Percentiles rank a stretch among this genome's conserved stretches.
These are phyloP conservation scores for Trichogramma pretiosum DNA, from an alignment of 1,140 invertebrate species.

Conservation along the genomic window DNA sequence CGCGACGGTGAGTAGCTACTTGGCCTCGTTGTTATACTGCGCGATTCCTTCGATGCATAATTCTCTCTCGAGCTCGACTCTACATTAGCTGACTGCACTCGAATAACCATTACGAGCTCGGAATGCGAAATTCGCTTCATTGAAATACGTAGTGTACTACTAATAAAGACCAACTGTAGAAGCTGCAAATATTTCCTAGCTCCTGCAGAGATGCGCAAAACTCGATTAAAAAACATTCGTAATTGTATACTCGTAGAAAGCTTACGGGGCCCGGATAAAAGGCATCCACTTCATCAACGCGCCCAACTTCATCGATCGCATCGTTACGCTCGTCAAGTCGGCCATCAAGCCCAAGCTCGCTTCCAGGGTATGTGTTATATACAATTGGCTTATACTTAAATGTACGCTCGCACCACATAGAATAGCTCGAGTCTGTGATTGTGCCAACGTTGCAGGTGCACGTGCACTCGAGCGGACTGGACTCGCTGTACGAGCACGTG, in stretches of 20 bases:
- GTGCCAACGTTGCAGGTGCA: conserved; percentile 20
- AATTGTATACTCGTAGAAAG: conserved; percentile 58
- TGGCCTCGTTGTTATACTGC: background rate
- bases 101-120: too few relatives aligned
- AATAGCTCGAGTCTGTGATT: background rate
- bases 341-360: conserved; percentile 57
- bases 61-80: too few relatives aligned
- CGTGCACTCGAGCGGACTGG: conserved; percentile 39
- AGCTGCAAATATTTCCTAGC: too few relatives aligned
- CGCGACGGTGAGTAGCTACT: conserved; percentile 24
- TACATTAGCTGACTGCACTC: too few relatives aligned
- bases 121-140: too few relatives aligned
- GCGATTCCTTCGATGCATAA: too few relatives aligned
- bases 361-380: conserved; percentile 41
- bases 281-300: conserved; percentile 64
- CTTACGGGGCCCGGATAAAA: conserved; percentile 63
- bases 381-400: conserved; percentile 1
- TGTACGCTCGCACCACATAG: background rate
- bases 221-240: too few relatives aligned
- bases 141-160: too few relatives aligned
- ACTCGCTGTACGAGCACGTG: conserved; percentile 44
- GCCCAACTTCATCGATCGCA: conserved; percentile 53
- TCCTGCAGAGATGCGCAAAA: too few relatives aligned
- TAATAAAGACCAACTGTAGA: too few relatives aligned
- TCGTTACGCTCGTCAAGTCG: conserved; percentile 54